Conservation (phyloP, 2,797 vertebrate genomes). For the Craterocephalus amniculus region DNA sequence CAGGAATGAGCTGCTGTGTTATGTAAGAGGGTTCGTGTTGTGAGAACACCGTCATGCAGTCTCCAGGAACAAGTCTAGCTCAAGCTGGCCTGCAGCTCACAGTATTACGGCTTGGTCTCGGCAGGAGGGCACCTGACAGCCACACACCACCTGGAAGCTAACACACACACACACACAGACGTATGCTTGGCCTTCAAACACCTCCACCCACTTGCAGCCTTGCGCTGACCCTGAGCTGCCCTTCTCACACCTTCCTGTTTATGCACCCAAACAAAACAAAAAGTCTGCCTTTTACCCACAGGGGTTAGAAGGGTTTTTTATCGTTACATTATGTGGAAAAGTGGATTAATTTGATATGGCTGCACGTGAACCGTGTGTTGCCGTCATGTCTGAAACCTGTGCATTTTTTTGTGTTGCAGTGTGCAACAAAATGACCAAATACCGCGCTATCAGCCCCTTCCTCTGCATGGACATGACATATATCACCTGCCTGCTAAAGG, state of each 20-base stretch:
- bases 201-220: constrained; percentile 66
- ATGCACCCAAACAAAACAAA: constrained; percentile 65
- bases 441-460: constrained; percentile 91
- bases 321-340: background rate
- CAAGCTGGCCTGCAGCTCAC: constrained; percentile 62
- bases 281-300: constrained; percentile 64
- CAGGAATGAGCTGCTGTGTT: constrained; percentile 56
- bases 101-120: constrained; percentile 64
- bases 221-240: constrained; percentile 62
- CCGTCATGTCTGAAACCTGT: constrained; percentile 30
- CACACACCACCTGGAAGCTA: constrained; percentile 73
- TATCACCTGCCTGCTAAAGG: constrained; percentile 95
- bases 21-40: constrained; percentile 71
- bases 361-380: constrained; percentile 31
- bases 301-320: constrained; percentile 47
- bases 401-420: constrained; percentile 78
- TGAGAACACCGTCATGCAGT: constrained; percentile 71
- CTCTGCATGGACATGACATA: constrained; percentile 99
- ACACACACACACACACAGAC: constrained; percentile 63
- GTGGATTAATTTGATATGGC: constrained; percentile 10
- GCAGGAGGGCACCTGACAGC: constrained; percentile 77
- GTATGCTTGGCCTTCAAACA: constrained; percentile 50
- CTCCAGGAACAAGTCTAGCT: constrained; percentile 67
- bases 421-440: constrained; percentile 94
- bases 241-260: constrained; percentile 67